Evolutionary conservation across 2,797 vertebrate genomes (phyloP), one percentile per base, ranked within the genome.

Genomic region (Poecilia wingei): DNA sequence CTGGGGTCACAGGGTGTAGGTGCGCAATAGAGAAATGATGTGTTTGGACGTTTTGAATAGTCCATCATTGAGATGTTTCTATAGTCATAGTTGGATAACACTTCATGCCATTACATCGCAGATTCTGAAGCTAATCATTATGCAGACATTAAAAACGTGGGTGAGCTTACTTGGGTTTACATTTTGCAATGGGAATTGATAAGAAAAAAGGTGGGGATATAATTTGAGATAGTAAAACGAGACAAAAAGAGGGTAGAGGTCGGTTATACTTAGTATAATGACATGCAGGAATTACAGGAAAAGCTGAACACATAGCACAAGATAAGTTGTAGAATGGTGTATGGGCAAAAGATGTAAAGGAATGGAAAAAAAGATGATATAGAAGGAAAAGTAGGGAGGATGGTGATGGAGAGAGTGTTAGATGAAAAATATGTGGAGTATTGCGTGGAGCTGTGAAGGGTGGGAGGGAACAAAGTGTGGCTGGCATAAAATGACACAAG

Each of bases 1-100:
- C 55, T 74, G 20, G 81, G 90, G 90, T 91, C 91, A 89, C 18
- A 0, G 82, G 89, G 79, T 91, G 74, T 85, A 90, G 89, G 89
- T 89, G 82, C 78, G 88, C 87, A 86, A 91, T 89, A 90, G 88
- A 93, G 88, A 92, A 92, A 92, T 91, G 72, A 92, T 92, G 91
- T 93, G 92, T 93, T 93, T 93, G 85, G 91, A 92, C 91, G 78
- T 90, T 88, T 86, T 91, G 85, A 92, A 85, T 79, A 87, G 90
- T 79, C 75, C 69, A 75, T 88, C 91, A 92, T 87, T 92, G 87
- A 93, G 87, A 91, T 91, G 90, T 93, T 93, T 93, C 92, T 88
- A 87, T 81, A 87, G 85, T 85, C 79, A 86, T 80, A 88, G 87
- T 80, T 73, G 88, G 82, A 89, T 85, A 87, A 90, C 73, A 82